Evolutionary conservation across 2,113 vertebrate genomes (phyloP).

Genomic region (Elaphurus davidianus): DNA sequence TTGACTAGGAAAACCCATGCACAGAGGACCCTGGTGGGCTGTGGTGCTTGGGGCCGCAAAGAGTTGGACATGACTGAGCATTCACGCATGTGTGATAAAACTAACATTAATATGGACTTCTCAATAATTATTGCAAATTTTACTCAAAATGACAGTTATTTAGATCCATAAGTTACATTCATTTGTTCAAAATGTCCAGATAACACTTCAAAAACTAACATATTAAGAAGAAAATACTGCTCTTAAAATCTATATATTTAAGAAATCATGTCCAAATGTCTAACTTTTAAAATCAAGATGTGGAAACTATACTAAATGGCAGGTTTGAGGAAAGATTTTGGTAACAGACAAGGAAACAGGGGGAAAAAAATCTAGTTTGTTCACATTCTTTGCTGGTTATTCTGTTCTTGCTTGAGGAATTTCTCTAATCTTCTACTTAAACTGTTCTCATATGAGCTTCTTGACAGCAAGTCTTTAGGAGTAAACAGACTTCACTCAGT

Average conservation of each 20-base stretch:
- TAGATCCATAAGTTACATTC: background rate
- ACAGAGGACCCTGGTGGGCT: background rate
- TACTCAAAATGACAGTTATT: background rate
- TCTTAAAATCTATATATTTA: background rate
- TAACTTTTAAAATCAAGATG: background rate
- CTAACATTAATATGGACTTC: background rate
- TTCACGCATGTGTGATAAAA: background rate
- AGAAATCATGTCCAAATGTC: background rate
- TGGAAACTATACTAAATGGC: background rate
- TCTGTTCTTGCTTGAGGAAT: background rate
- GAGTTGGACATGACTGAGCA: background rate
- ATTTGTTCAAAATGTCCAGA: background rate
- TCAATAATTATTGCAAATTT: background rate
- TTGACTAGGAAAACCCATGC: background rate
- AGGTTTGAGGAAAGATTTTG: background rate
- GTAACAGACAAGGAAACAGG: background rate
- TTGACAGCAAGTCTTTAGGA: background rate
- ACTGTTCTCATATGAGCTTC: background rate
- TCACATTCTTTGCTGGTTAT: background rate
- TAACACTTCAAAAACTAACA: background rate
- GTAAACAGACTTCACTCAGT: background rate
- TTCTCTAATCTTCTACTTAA: background rate
- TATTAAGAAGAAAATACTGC: background rate
- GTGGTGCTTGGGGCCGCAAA: background rate
- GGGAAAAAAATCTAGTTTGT: background rate